These are phyloP conservation scores for Hexactinellida sp. DNA, from an alignment of 37 sponge, comb jelly and placozoan species.

Conservation along the genomic window DNA sequence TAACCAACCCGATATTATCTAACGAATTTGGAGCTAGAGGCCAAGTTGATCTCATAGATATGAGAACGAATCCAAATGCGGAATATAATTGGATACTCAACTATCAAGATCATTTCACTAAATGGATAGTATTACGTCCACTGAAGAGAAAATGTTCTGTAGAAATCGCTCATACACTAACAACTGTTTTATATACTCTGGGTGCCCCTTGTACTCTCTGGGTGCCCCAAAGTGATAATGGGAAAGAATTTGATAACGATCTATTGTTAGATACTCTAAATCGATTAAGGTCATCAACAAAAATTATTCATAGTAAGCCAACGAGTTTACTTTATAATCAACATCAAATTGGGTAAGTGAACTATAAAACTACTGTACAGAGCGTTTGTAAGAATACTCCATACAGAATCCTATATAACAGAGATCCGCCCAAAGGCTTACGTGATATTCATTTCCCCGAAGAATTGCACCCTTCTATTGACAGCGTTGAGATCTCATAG, in stretches of 20 bases:
- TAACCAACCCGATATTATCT: background rate
- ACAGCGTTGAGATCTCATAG: background rate
- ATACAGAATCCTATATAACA: background rate
- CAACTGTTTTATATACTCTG: background rate
- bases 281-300: background rate
- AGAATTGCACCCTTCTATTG: conserved; percentile 4
- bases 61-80: background rate
- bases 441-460: background rate
- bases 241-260: background rate
- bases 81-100: conserved; percentile 13
- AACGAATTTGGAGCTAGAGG: conserved; percentile 8
- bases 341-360: background rate
- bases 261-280: conserved; percentile 1
- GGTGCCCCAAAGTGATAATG: background rate
- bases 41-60: background rate
- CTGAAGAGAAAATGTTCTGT: background rate
- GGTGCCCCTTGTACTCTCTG: background rate
- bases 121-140: background rate
- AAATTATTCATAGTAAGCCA: conserved; percentile 10
- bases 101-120: background rate
- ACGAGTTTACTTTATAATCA: background rate
- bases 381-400: background rate
- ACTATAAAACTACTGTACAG: conserved; percentile 8
- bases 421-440: background rate
- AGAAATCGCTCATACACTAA: background rate